Conservation (phyloP, 2,113 vertebrate genomes). For the Halichoerus grypus region DNA sequence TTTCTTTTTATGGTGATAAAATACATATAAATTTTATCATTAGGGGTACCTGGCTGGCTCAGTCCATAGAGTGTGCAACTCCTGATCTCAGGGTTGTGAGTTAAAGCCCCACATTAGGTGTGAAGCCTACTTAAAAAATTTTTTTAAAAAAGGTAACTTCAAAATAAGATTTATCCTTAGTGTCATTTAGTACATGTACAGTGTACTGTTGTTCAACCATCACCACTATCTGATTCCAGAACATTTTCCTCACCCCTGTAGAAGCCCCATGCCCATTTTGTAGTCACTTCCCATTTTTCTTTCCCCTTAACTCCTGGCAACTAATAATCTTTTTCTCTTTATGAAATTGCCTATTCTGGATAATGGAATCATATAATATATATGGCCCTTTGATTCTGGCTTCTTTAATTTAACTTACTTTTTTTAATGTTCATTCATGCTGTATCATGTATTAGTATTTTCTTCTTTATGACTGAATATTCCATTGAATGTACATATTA, state of each 20-base stretch:
- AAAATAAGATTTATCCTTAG: not conserved
- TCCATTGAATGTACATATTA: not conserved
- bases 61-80: not conserved
- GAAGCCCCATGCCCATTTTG: not conserved
- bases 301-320: not conserved
- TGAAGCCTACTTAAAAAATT: not conserved
- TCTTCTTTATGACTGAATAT: not conserved
- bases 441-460: not conserved
- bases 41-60: not conserved
- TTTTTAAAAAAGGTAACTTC: not conserved
- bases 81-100: not conserved
- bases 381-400: not conserved
- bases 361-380: not conserved
- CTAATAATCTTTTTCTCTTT: not conserved
- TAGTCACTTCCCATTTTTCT: not conserved
- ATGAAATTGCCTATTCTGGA: not conserved
- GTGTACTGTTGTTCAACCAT: not conserved
- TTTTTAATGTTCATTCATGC: not conserved
- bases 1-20: constrained; percentile 29
- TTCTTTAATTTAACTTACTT: not conserved
- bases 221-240: not conserved
- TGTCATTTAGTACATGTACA: not conserved
- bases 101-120: not conserved
- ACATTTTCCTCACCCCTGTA: not conserved
- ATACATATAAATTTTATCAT: not conserved